Conservation (phyloP, 1,140 invertebrate genomes). For the Laodelphax striatellus region DNA sequence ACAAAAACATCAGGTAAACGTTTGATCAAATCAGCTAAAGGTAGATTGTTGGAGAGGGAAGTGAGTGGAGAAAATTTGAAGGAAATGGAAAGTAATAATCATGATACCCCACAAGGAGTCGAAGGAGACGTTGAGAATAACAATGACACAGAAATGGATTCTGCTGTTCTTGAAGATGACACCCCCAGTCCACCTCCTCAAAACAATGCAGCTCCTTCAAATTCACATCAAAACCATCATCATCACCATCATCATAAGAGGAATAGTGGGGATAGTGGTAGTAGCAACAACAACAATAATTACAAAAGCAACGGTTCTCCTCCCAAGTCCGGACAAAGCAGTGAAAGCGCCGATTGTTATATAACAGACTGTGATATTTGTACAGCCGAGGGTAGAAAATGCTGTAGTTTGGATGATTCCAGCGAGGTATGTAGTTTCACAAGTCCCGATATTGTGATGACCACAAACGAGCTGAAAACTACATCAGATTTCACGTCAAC, state of each 20-base stretch:
- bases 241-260: background rate
- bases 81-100: too few species aligned
- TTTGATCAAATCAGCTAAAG: background rate
- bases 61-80: too few species aligned
- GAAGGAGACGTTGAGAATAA: background rate
- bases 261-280: too few species aligned
- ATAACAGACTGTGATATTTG: constrained; percentile 13
- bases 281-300: too few species aligned
- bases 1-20: background rate
- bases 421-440: constrained; percentile 8
- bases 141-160: background rate
- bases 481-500: constrained; percentile 14
- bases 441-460: constrained; percentile 11
- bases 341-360: constrained; percentile 7
- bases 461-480: constrained; percentile 11
- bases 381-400: constrained; percentile 7
- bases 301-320: background rate
- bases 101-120: too few species aligned
- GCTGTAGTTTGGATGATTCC: constrained; percentile 10
- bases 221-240: background rate
- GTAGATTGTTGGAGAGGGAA: background rate
- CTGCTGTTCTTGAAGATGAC: background rate
- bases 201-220: too few species aligned
- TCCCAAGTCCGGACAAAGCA: background rate
- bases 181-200: constrained; percentile 6